A percentile compares a stretch with the other conserved stretches of the same genome.
These are phyloP conservation scores for Pyrocoelia pectoralis DNA, from an alignment of 2,888 invertebrate species.

Conservation along the genomic window DNA sequence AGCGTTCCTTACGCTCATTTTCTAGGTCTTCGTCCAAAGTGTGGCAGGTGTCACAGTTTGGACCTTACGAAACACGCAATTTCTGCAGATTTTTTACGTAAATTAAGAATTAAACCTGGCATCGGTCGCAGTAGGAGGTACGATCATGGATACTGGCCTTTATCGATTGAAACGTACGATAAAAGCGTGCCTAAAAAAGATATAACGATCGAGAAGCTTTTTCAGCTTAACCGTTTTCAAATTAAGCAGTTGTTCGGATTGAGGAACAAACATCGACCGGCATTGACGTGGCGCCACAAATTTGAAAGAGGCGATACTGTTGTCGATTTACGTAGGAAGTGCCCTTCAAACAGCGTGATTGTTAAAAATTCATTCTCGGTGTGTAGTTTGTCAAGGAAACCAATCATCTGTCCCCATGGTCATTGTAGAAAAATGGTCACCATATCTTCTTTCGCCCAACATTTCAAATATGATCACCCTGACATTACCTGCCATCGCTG, in stretches of 20 bases:
- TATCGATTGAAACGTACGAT: background rate
- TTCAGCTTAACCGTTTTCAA: constrained; percentile 45
- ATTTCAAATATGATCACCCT: constrained; percentile 55
- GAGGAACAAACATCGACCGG: background rate
- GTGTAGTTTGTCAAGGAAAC: constrained; percentile 34
- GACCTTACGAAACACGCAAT: constrained; percentile 39
- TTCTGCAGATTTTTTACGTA: constrained; percentile 48
- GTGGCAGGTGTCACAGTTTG: constrained; percentile 38
- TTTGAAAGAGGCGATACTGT: constrained; percentile 6
- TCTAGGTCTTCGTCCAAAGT: constrained; percentile 38
- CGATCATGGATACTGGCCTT: background rate
- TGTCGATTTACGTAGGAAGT: background rate
- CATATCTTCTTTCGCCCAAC: constrained; percentile 50
- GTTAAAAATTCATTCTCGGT: background rate
- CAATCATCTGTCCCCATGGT: constrained; percentile 52
- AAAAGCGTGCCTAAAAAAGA: constrained; percentile 20
- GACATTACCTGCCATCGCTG: constrained; percentile 46
- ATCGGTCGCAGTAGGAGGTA: constrained; percentile 50
- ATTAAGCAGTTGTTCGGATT: constrained; percentile 41
- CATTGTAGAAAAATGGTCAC: constrained; percentile 54
- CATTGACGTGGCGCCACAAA: background rate
- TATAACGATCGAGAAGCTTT: constrained; percentile 49
- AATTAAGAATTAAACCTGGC: constrained; percentile 51
- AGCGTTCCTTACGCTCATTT: background rate
- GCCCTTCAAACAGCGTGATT: background rate